Evolutionary conservation across 2,797 vertebrate genomes (phyloP), one percentile per base, ranked within the genome.

Genomic region (Telmatherina bonti): DNA sequence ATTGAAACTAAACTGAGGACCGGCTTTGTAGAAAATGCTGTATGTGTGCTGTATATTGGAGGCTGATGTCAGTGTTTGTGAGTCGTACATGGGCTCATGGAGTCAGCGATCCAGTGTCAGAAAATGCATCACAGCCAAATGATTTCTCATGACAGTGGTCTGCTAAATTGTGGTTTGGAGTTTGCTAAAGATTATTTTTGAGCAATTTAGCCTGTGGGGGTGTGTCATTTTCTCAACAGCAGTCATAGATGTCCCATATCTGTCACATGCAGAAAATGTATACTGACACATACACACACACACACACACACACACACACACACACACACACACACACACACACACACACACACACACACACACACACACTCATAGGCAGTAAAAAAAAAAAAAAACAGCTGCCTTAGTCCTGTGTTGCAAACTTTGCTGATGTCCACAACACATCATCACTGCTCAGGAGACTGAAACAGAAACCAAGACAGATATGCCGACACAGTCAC

Each of bases 161-260:
- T 65, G 65, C 70, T 77, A 82, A 83, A 86, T 61, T 76, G 76
- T 62, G 60, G 56, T 79, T 81, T 72, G 62, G 73, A 89, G 62
- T 86, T 86, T 88, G 87, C 85, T 88, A 80, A 90, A 87, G 81
- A 90, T 88, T 80, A 65, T 35, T 87, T 92, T 77, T 91, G 75
- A 90, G 81, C 65, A 71, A 35, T n/a, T 81, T 79, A 54, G 90
- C 90, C 91, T 88, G 75, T 79, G 88, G 90, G 85, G 88, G 72
- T 70, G 89, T 88, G 90, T 90, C 87, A 85, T 73, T 82, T 86
- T 92, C 84, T 87, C 82, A 76, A 84, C 72, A n/a, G 83, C 83
- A 85, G 83, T 89, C 85, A 88, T 82, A 86, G 80, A 84, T 91
- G 92, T 93, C 91, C 90, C 91, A 93, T 81, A 93, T 94, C 91